Conservation (phyloP, 2,113 vertebrate genomes). For the Cettia cetti region DNA sequence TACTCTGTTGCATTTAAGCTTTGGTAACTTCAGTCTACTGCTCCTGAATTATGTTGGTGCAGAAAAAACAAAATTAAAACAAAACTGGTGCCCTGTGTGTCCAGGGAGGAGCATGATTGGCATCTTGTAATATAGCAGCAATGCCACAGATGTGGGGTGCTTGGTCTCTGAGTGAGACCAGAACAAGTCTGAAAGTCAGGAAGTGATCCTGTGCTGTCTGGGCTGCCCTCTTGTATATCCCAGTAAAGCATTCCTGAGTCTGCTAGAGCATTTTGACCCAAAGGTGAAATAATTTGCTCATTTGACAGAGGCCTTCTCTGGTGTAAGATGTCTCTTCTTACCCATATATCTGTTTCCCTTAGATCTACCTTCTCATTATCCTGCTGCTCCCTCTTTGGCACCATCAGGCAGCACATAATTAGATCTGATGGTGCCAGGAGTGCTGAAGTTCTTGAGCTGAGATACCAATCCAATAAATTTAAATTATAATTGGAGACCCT, state of each 20-base stretch:
- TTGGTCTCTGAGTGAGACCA: not conserved
- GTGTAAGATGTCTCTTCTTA: not conserved
- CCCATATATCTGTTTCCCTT: not conserved
- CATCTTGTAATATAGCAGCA: not conserved
- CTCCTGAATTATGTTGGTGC: not conserved
- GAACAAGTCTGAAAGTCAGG: not conserved
- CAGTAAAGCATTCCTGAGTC: not conserved
- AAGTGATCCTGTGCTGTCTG: not conserved
- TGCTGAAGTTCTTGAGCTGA: not conserved
- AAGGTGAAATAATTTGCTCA: not conserved
- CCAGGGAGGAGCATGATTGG: not conserved
- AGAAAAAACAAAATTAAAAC: not conserved
- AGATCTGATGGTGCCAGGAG: not conserved
- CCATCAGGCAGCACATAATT: not conserved
- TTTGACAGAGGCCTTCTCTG: not conserved
- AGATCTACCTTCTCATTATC: not conserved
- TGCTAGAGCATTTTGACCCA: not conserved
- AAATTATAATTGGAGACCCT: not conserved
- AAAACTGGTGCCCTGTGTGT: not conserved
- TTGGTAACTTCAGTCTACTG: not conserved
- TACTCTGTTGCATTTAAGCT: not conserved
- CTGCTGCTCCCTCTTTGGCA: not conserved
- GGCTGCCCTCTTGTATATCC: not conserved
- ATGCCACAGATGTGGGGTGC: fast-evolving
- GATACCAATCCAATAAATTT: not conserved